These are phyloP conservation scores for Tetropium fuscum DNA, from an alignment of 2,888 invertebrate species.

Conservation along the genomic window DNA sequence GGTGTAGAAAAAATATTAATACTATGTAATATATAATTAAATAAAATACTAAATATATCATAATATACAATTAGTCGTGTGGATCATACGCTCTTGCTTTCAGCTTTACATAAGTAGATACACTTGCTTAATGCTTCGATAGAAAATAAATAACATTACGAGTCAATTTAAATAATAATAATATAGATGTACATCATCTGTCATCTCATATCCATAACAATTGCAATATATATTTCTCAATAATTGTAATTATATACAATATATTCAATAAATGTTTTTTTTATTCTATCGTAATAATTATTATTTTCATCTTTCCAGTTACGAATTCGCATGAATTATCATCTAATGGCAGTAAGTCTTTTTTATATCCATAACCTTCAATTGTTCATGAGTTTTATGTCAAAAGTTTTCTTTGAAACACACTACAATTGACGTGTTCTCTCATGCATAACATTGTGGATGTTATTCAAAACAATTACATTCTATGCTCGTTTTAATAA, in stretches of 20 bases:
- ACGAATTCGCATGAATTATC: constrained; percentile 58
- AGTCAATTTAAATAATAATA: constrained; percentile 13
- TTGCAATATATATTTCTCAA: constrained; percentile 14
- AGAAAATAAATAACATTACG: background rate
- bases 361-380: constrained; percentile 45
- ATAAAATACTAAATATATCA: no score
- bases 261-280: constrained; percentile 4
- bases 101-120: no score
- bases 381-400: constrained; percentile 43
- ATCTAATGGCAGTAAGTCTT: constrained; percentile 58
- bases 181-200: background rate
- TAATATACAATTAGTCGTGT: no score
- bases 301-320: constrained; percentile 59
- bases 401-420: constrained; percentile 33
- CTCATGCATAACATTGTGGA: constrained; percentile 8
- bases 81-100: no score
- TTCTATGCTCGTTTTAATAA: constrained; percentile 4
- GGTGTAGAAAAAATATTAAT: no score
- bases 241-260: constrained; percentile 26
- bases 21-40: no score
- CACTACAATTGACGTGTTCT: constrained; percentile 16
- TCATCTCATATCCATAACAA: constrained; percentile 8
- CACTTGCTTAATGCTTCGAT: no score
- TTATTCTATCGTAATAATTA: constrained; percentile 40
- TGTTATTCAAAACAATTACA: constrained; percentile 7